A percentile compares a stretch with the other conserved stretches of the same genome.
These are phyloP conservation scores for Steinernema carpocapsae DNA, from an alignment of 2,888 invertebrate genomes.

Conservation along the genomic window DNA sequence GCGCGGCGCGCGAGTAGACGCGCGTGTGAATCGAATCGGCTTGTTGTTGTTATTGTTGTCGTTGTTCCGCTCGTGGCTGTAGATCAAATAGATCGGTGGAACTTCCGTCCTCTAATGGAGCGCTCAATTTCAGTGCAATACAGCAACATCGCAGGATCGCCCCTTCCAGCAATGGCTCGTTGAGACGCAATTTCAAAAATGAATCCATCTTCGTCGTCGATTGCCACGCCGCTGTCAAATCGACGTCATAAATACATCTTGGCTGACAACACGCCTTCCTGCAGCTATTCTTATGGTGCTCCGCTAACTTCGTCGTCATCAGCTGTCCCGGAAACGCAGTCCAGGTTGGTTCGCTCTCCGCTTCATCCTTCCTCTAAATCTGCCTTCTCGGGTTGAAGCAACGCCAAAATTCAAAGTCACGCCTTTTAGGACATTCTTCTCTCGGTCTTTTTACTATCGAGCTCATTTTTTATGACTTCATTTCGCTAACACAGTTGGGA, in stretches of 20 bases:
- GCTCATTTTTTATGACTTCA: no score
- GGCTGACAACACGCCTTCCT: constrained; percentile 12
- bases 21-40: no score
- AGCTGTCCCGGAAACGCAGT: constrained; percentile 19
- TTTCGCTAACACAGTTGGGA: no score
- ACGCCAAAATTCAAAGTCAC: no score
- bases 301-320: constrained; percentile 10
- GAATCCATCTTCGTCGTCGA: constrained; percentile 16
- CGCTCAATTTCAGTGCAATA: not conserved
- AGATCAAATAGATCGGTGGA: no score
- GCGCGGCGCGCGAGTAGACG: no score
- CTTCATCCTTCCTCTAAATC: not conserved
- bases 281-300: constrained; percentile 27
- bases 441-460: no score
- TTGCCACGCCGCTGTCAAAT: not conserved
- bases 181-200: not conserved
- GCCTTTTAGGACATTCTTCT: no score
- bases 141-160: not conserved
- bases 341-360: constrained; percentile 20
- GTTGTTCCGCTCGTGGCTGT: no score
- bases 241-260: constrained; percentile 7
- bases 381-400: no score
- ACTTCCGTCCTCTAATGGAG: no score
- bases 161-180: not conserved
- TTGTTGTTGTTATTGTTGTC: no score